Evolutionary conservation across 2,113 vertebrate species (phyloP).

Genomic region (Perca fluviatilis): DNA sequence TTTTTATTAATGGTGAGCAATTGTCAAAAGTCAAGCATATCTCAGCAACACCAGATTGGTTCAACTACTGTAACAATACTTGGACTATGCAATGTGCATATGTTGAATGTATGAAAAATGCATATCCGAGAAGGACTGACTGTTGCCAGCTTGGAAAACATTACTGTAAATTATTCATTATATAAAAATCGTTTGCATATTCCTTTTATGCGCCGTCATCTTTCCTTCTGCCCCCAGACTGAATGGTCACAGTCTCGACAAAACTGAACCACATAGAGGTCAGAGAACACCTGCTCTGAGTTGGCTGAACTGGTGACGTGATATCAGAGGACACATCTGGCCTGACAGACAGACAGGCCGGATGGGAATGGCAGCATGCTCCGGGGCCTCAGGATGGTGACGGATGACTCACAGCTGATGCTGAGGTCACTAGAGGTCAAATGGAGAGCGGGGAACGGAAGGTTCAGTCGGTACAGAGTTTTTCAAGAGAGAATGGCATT

Average conservation of each 20-base stretch:
- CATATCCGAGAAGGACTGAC: not conserved
- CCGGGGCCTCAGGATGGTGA: slow-evolving; percentile 51
- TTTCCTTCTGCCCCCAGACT: slow-evolving; percentile 8
- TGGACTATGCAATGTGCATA: not conserved
- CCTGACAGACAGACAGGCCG: slow-evolving; percentile 62
- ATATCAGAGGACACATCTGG: slow-evolving; percentile 80
- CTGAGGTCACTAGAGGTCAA: slow-evolving; percentile 54
- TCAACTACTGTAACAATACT: not conserved
- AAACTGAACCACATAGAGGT: slow-evolving; percentile 51
- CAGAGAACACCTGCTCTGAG: slow-evolving; percentile 71
- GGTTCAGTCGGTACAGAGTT: slow-evolving; percentile 21
- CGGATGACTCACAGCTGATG: slow-evolving; percentile 74
- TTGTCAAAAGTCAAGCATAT: not conserved
- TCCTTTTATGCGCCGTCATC: slow-evolving; percentile 20
- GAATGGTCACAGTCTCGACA: slow-evolving; percentile 10
- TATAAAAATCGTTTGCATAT: not conserved
- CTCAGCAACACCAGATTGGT: not conserved
- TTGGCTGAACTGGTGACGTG: slow-evolving; percentile 44
- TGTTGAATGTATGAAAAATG: not conserved
- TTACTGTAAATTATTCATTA: not conserved
- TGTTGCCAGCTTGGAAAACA: not conserved
- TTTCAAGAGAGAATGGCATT: slow-evolving; percentile 17
- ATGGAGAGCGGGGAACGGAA: not conserved
- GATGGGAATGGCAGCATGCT: slow-evolving; percentile 68
- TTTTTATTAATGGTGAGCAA: not conserved